Evolutionary conservation across 2,888 invertebrate genomes (phyloP), one percentile per base, ranked within the genome.

Genomic region (Cephus runcator): DNA sequence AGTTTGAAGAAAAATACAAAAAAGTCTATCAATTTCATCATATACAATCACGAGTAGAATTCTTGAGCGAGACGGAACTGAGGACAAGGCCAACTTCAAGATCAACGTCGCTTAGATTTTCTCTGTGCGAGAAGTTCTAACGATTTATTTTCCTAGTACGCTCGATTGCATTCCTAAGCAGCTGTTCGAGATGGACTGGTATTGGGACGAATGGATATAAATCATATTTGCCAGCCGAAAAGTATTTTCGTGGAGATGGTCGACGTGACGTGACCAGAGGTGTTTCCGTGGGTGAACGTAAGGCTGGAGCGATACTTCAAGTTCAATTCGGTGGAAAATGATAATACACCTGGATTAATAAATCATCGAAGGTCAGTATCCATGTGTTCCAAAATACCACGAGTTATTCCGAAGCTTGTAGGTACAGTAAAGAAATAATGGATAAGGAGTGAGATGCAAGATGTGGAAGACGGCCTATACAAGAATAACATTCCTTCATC

Each of bases 231-330:
- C 23, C 12, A 33, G 71, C 31, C 3, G 31, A 15, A 69, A 73
- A 69, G 74, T 73, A 69, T 71, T 71, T 79, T 73, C 73, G 78
- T 77, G 80, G 81, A 83, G 81, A 85, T 85, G 85, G 81, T 84
- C 78, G 84, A 83, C 82, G 80, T 81, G 78, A 83, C 83, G 81
- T 84, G 83, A 84, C 80, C 80, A 76, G 69, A 77, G 75, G 77
- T 75, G 78, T 75, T 69, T 69, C 71, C 56, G 6, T 56, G 56
- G 56, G 56, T 23, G 56, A 56, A 56, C 56, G 2, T 56, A 23
- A 56, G 56, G 9, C 9, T 56, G 56, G 23, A 23, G 56, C 23
- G 23, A 56, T 56, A 9, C 56, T 56, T 23, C 23, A 40, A 40
- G 6, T 40, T 40, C 2, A 56, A 23, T 56, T 56, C 4, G 56